phyloP scores from a whole-genome alignment of 2,888 invertebrate genomes.

The Eristalis intricaria region DNA sequence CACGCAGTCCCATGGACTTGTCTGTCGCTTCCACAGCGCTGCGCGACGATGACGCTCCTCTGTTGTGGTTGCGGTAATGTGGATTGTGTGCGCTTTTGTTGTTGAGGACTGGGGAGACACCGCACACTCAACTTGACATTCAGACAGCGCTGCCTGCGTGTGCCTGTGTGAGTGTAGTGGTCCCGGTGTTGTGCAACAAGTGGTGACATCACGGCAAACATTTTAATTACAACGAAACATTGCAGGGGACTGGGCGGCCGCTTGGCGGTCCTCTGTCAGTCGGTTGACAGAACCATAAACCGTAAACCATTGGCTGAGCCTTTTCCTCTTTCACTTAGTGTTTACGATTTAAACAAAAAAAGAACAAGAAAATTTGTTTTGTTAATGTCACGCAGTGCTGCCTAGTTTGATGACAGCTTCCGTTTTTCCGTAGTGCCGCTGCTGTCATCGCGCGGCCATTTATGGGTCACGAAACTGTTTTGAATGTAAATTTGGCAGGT shows the following conservation, averaged over 20 bases:
- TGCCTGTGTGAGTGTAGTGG: background rate
- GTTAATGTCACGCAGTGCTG: constrained; percentile 46
- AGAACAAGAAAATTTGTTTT: background rate
- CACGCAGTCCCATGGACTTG: constrained; percentile 13
- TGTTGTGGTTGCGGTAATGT: constrained; percentile 46
- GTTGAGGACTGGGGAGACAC: background rate
- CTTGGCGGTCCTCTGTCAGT: background rate
- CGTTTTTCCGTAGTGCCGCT: constrained; percentile 39
- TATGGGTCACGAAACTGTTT: constrained; percentile 53
- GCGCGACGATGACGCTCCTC: constrained; percentile 1
- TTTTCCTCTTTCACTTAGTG: constrained; percentile 10
- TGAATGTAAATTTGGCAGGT: constrained; percentile 57
- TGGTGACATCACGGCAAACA: constrained; percentile 65
- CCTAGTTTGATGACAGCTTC: constrained; percentile 54
- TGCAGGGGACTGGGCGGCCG: constrained; percentile 33
- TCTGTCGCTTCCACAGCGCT: constrained; percentile 26
- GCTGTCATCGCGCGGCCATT: constrained; percentile 18
- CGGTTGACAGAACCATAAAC: constrained; percentile 47
- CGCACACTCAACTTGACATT: constrained; percentile 67
- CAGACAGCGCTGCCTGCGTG: constrained; percentile 24
- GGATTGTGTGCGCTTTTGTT: background rate
- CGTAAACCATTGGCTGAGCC: constrained; percentile 5
- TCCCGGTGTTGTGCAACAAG: constrained; percentile 60
- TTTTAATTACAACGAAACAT: constrained; percentile 50
- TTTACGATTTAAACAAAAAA: background rate